These are phyloP conservation scores for Chrysolina oricalcia DNA, from an alignment of 2,888 invertebrate genomes.

Conservation along the genomic window DNA sequence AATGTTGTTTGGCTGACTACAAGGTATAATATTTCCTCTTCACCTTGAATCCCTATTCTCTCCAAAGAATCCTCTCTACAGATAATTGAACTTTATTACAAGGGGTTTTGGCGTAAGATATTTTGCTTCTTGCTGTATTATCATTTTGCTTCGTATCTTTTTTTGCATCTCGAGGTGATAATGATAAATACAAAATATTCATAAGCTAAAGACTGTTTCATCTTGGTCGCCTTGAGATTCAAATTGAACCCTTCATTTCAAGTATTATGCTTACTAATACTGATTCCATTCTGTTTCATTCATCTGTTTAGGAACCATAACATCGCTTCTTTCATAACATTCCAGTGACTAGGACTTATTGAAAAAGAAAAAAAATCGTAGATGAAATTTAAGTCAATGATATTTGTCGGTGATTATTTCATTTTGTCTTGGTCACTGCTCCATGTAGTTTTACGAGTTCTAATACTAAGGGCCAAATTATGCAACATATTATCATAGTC, in stretches of 20 bases:
- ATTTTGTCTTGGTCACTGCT: constrained; percentile 11
- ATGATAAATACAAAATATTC: no score
- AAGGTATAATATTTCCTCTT: constrained; percentile 58
- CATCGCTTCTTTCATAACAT: not conserved
- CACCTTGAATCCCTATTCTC: constrained; percentile 53
- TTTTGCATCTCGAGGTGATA: constrained; percentile 16
- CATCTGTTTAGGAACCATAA: constrained; percentile 10
- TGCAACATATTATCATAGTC: no score
- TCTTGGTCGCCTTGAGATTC: not conserved
- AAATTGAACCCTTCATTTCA: not conserved
- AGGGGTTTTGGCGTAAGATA: constrained; percentile 42
- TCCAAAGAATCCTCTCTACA: constrained; percentile 67
- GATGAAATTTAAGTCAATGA: not conserved
- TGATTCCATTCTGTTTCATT: not conserved
- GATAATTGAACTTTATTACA: constrained; percentile 33
- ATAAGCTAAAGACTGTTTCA: no score
- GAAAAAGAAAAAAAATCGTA: not conserved
- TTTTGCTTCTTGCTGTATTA: not conserved
- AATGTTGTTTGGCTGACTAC: constrained; percentile 54
- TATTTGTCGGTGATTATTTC: not conserved
- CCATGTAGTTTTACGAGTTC: constrained; percentile 38
- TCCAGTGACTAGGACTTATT: not conserved
- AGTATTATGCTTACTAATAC: not conserved
- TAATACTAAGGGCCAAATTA: no score
- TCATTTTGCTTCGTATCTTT: not conserved